A percentile compares a stretch with the other conserved stretches of the same genome.
Evolutionary conservation across 2,888 invertebrate species (phyloP).

Genomic region (Tipula confusa): DNA sequence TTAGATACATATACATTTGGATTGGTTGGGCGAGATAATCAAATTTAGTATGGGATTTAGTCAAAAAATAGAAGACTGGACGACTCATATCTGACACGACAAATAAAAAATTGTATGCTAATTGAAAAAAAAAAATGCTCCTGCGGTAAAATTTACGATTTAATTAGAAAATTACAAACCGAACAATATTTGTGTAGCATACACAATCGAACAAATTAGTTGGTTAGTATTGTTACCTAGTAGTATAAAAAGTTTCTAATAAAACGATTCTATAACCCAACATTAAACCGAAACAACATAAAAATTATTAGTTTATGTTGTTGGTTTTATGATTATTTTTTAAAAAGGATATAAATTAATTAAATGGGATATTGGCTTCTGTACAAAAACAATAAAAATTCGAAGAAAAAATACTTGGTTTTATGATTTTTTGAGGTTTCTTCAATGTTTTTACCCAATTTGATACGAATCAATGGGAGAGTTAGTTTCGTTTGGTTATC

Average conservation of each 20-base stretch:
- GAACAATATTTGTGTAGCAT: neutral
- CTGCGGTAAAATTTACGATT: neutral
- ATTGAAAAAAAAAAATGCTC: neutral
- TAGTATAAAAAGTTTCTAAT: neutral
- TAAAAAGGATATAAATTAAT: neutral
- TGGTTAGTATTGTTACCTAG: neutral
- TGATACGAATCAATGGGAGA: neutral
- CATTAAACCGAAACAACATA: no score
- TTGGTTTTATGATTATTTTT: neutral
- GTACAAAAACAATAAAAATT: neutral
- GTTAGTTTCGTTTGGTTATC: neutral
- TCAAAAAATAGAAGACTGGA: neutral
- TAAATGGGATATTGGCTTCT: slow-evolving; percentile 8
- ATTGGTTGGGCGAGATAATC: neutral
- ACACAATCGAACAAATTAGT: neutral
- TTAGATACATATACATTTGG: neutral
- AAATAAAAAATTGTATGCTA: neutral
- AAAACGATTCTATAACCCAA: neutral
- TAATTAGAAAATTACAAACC: neutral
- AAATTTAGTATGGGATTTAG: neutral
- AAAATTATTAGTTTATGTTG: neutral
- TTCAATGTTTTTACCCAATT: neutral
- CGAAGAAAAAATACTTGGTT: neutral
- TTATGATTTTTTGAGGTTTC: neutral
- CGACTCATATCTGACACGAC: neutral